A percentile compares a stretch with the other conserved stretches of the same genome.
These are phyloP conservation scores for Canis aureus DNA, from an alignment of 2,113 vertebrate genomes.

Conservation along the genomic window DNA sequence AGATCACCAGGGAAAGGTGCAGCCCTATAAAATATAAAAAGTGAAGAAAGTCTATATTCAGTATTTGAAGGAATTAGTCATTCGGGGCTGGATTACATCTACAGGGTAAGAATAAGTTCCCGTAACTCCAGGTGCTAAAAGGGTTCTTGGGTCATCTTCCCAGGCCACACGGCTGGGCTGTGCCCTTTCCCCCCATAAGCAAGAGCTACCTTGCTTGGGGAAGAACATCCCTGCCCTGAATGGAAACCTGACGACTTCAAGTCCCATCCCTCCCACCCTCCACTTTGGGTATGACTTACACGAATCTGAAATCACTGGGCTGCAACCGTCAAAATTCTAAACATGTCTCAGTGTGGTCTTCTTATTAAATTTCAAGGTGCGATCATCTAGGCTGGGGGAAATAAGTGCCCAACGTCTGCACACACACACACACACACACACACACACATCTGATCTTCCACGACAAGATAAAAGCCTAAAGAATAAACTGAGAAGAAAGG, in stretches of 20 bases:
- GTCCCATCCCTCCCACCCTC: neutral
- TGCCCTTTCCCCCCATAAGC: neutral
- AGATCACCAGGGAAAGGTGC: neutral
- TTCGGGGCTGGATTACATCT: neutral
- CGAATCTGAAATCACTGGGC: neutral
- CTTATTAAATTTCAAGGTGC: neutral
- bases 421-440: too few species aligned
- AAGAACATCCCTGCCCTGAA: neutral
- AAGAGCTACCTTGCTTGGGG: neutral
- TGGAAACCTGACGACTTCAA: conserved; percentile 7
- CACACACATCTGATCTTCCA: neutral
- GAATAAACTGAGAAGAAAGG: neutral
- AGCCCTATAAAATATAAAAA: conserved; percentile 28
- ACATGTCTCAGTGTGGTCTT: neutral
- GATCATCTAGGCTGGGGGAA: neutral
- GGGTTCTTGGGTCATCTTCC: neutral
- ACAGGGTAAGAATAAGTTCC: neutral
- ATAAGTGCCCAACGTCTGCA: neutral
- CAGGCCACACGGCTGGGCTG: neutral
- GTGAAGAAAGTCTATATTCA: neutral
- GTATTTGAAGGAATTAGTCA: conserved; percentile 16
- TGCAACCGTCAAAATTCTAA: neutral
- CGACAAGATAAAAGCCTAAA: neutral
- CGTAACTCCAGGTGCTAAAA: neutral
- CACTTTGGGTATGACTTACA: neutral